Percentiles rank a stretch among this genome's conserved stretches.
Evolutionary conservation across 2,113 vertebrate genomes (phyloP).

Genomic region (Aviceda subcristata): DNA sequence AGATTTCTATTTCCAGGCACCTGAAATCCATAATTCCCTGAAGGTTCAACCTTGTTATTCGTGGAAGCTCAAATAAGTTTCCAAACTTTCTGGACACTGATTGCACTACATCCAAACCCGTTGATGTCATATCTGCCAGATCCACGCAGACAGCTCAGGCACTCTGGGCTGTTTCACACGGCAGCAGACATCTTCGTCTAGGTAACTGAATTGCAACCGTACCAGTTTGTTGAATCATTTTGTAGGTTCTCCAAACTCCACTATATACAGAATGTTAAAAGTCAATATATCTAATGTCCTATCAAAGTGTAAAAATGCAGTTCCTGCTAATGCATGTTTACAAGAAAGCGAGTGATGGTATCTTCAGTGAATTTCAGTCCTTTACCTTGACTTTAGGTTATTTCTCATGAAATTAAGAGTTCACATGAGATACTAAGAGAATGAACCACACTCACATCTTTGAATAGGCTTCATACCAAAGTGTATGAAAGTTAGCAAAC

Average conservation of each 20-base stretch:
- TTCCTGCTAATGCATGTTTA: background rate
- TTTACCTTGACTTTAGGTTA: background rate
- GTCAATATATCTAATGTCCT: background rate
- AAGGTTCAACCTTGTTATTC: background rate
- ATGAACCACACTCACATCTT: background rate
- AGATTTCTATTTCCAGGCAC: background rate
- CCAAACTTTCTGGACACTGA: background rate
- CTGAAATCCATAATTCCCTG: background rate
- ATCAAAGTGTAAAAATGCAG: background rate
- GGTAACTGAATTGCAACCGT: background rate
- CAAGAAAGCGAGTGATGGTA: background rate
- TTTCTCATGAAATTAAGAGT: background rate
- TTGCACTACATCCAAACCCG: background rate
- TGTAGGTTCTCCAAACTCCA: background rate
- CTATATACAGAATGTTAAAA: background rate
- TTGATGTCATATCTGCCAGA: background rate
- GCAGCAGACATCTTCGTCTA: background rate
- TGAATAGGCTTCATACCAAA: background rate
- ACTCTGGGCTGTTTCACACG: background rate
- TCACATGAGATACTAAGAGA: accelerated
- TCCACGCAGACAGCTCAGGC: accelerated
- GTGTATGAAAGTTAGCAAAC: background rate
- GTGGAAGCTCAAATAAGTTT: background rate
- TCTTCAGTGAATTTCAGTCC: background rate
- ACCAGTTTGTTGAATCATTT: background rate